phyloP scores from a whole-genome alignment of 2,888 invertebrate species.

The Drosophila longiperda region DNA sequence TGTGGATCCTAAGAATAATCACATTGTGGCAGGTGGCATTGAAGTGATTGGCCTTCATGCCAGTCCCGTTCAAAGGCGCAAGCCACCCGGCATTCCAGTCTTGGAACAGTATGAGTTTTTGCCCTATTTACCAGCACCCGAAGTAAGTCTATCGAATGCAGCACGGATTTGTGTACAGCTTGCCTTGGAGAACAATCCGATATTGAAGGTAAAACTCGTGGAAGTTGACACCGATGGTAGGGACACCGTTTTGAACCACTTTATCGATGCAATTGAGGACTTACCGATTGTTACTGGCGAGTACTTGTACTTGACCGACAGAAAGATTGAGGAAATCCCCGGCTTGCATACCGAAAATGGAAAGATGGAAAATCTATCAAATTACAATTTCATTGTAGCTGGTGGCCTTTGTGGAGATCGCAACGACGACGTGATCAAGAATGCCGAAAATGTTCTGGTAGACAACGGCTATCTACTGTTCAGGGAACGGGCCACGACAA shows the following conservation, averaged over 20 bases:
- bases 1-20: slow-evolving; percentile 74
- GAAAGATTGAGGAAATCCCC: slow-evolving; percentile 83
- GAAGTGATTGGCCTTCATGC: slow-evolving; percentile 92
- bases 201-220: slow-evolving; percentile 87
- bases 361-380: slow-evolving; percentile 85
- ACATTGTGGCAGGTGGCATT: slow-evolving; percentile 89
- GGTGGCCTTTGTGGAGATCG: slow-evolving; percentile 63
- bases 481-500: slow-evolving; percentile 86
- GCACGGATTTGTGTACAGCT: slow-evolving; percentile 89
- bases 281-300: slow-evolving; percentile 90
- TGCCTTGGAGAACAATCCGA: slow-evolving; percentile 89
- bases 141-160: slow-evolving; percentile 84
- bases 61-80: slow-evolving; percentile 89
- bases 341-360: slow-evolving; percentile 88
- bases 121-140: slow-evolving; percentile 86
- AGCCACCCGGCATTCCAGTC: slow-evolving; percentile 90
- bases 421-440: slow-evolving; percentile 82
- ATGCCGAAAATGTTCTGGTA: slow-evolving; percentile 86
- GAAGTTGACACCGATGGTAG: slow-evolving; percentile 87
- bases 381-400: slow-evolving; percentile 81
- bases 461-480: slow-evolving; percentile 88
- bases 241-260: slow-evolving; percentile 86
- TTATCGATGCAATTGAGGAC: slow-evolving; percentile 88
- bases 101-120: slow-evolving; percentile 91
- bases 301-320: slow-evolving; percentile 86